These are phyloP conservation scores for Drosophila ezoana DNA, from an alignment of 2,888 invertebrate genomes.

Conservation along the genomic window DNA sequence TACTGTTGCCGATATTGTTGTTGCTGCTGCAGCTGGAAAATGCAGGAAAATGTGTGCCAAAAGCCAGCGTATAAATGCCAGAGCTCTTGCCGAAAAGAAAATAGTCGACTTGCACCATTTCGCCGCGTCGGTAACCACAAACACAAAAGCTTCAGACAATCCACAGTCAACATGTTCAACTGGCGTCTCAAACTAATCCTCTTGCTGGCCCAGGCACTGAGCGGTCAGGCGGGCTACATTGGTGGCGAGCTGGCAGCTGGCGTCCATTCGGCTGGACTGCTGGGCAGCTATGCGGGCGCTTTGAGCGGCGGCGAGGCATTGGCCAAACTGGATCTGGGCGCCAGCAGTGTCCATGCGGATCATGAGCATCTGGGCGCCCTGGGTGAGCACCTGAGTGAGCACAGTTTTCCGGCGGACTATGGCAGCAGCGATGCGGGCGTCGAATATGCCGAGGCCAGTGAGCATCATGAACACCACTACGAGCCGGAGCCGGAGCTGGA, in stretches of 20 bases:
- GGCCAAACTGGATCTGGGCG: constrained; percentile 56
- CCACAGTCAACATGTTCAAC: constrained; percentile 40
- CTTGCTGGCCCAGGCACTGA: constrained; percentile 48
- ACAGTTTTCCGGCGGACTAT: constrained; percentile 75
- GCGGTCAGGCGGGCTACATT: constrained; percentile 45
- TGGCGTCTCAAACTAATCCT: constrained; percentile 56
- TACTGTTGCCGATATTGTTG: constrained; percentile 19
- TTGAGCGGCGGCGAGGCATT: constrained; percentile 65
- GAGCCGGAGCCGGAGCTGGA: constrained; percentile 40
- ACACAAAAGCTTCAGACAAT: constrained; percentile 1
- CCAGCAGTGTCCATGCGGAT: constrained; percentile 37
- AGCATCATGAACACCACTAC: constrained; percentile 63
- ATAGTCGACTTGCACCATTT: constrained; percentile 78
- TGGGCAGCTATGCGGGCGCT: constrained; percentile 72
- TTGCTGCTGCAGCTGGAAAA: constrained; percentile 59
- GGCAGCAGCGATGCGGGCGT: constrained; percentile 62
- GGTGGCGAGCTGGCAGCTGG: constrained; percentile 51
- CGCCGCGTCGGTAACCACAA: constrained; percentile 66
- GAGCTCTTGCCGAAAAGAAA: constrained; percentile 63
- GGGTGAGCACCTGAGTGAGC: constrained; percentile 76
- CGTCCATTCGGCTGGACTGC: constrained; percentile 58
- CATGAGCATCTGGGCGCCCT: constrained; percentile 66
- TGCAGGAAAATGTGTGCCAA: constrained; percentile 70
- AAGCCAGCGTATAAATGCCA: constrained; percentile 68
- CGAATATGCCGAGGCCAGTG: constrained; percentile 72